Base-by-base conservation (phyloP, 2,888 invertebrate species). In the Drosophila pegasa region DNA sequence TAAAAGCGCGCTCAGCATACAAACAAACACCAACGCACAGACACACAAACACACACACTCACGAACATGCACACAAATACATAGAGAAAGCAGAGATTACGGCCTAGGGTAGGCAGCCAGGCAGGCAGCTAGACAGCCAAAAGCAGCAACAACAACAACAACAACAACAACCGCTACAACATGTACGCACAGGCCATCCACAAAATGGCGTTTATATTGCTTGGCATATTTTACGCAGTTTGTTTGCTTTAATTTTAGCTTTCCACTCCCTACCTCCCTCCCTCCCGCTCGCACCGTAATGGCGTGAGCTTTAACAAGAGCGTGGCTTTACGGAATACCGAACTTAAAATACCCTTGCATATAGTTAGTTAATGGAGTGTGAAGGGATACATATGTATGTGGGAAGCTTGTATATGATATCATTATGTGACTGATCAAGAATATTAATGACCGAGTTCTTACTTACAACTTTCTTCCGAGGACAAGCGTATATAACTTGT, bases 191-290 rank as follows among this genome's bases (percentile, higher is more conserved):
- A 70, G 45, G 55, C 73, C 52, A 79, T 73, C 55, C 78, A 80
- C 84, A 84, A 86, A 87, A 88, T 87, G 84, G 87, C 81, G 84
- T 79, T 79, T 75, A 79, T 75, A 79, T 75, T 71, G 75, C 72
- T 67, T 68, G 71, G 72, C 66, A 75, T 79, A 77, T 87, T 87
- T 82, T 85, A 79, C 75, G 72, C 77, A 82, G 66, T 83, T 84
- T 85, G 75, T 75, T 77, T 84, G 86, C 75, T 85, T 85, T 85
- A 85, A 87, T 84, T 83, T 84, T 61, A 67, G 65, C 77, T 69
- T 65, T 75, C 41, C 62, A 9, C 50, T 50, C n/a, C 58, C 18
- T 48, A 12, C 20, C 9, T 5, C 14, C 58, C 18, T 48, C n/a
- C 20, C 9, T 5, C 14, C 38, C 45, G 8, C 25, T 14, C 48